Evolutionary conservation across 2,888 invertebrate genomes (phyloP).

Genomic region (Xestia sexstrigata): DNA sequence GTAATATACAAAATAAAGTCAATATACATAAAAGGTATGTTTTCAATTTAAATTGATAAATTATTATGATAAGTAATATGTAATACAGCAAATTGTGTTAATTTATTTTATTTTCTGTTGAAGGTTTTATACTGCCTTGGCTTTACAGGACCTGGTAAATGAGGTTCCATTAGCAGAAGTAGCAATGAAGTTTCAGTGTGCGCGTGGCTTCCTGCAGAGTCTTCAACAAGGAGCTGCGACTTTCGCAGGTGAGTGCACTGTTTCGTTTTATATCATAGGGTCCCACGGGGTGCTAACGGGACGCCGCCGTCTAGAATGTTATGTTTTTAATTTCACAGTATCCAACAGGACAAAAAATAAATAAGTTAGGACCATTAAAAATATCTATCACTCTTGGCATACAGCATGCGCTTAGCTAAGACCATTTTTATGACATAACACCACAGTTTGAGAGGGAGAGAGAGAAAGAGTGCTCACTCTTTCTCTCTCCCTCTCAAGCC

Average conservation of each 20-base stretch:
- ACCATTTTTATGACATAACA: not conserved
- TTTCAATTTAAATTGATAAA: not conserved
- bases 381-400: not conserved
- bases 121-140: slow-evolving; percentile 97
- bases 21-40: slow-evolving; percentile 92
- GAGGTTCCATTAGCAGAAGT: slow-evolving; percentile 96
- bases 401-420: not conserved
- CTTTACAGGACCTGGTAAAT: slow-evolving; percentile 97
- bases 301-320: too few species aligned
- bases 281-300: not conserved
- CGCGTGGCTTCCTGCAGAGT: slow-evolving; percentile 97
- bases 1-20: slow-evolving; percentile 89
- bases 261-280: not conserved
- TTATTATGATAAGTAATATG: not conserved
- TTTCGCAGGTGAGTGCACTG: slow-evolving; percentile 93
- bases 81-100: not conserved
- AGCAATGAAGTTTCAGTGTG: slow-evolving; percentile 96
- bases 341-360: too few species aligned
- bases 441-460: too few species aligned
- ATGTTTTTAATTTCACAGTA: too few species aligned
- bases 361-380: too few species aligned
- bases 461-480: not conserved
- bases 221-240: slow-evolving; percentile 98
- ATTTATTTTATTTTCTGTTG: slow-evolving; percentile 39
- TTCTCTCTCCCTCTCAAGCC: not conserved